These are phyloP conservation scores for Cyprinodon variegatus DNA, from an alignment of 2,113 vertebrate genomes.

Conservation along the genomic window DNA sequence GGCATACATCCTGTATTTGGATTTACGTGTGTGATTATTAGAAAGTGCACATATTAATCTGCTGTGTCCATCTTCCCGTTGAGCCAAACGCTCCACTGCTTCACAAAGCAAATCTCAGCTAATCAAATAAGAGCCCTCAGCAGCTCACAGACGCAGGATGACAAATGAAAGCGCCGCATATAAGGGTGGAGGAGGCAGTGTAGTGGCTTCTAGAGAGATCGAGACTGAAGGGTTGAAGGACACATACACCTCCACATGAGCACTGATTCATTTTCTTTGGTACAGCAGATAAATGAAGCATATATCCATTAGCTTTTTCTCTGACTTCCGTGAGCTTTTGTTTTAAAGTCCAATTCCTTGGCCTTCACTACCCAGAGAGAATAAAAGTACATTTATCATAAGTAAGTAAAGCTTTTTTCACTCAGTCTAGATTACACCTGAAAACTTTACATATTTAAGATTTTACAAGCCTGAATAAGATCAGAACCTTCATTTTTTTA, in stretches of 20 bases:
- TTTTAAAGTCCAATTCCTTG: slow-evolving; percentile 3
- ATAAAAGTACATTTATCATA: slow-evolving; percentile 7
- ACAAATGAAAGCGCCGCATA: slow-evolving; percentile 54
- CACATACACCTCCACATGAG: slow-evolving; percentile 33
- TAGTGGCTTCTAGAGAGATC: slow-evolving; percentile 71
- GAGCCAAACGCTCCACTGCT: slow-evolving; percentile 65
- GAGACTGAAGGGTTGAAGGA: slow-evolving; percentile 58
- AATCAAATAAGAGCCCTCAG: slow-evolving; percentile 76
- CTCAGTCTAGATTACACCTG: neutral
- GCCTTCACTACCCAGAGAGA: slow-evolving; percentile 1
- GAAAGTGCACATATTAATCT: neutral
- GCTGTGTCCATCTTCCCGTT: slow-evolving; percentile 46
- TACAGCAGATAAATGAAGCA: slow-evolving; percentile 7
- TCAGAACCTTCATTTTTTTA: too few relatives aligned
- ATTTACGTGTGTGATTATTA: slow-evolving; percentile 15
- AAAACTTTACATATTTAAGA: neutral
- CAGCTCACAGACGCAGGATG: slow-evolving; percentile 55
- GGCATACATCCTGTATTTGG: slow-evolving; percentile 25
- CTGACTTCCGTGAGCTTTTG: slow-evolving; percentile 6
- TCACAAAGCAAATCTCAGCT: slow-evolving; percentile 75
- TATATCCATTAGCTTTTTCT: neutral
- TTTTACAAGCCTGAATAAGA: neutral
- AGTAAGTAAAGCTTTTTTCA: slow-evolving; percentile 15
- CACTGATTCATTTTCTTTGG: slow-evolving; percentile 3
- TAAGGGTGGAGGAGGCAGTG: slow-evolving; percentile 52